Base-by-base conservation (phyloP, 2,888 invertebrate species). In the Platycheirus rosarum region DNA sequence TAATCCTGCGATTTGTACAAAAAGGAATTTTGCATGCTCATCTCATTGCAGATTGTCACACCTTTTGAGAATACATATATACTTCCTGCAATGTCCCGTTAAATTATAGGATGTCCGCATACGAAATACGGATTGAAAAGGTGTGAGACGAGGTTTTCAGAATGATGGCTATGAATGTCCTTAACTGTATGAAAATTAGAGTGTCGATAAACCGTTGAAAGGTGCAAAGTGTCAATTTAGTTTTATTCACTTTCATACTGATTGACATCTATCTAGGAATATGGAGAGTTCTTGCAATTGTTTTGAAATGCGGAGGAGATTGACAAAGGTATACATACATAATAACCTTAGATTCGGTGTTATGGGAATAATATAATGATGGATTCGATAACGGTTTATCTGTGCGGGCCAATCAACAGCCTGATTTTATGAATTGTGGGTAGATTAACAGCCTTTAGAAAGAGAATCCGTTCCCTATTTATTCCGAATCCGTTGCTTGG, bases 1-100 rank as follows among this genome's bases (percentile, higher is more conserved):
- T 82, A 82, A 82, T 82, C 77, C 77, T 20, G 18, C 51, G 79
- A 74, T 79, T 79, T 77, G 48, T 18, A 26, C 42, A 55, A 68
- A 73, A 68, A 57, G 49, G 57, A 55, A 62, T 73, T 73, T 73
- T 68, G 71, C 71, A 82, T 82, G 71, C 62, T 82, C 77, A 82
- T 77, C 82, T 77, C 63, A 82, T 82, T 71, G 82, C 82, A 73
- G 49, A 63, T 77, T 77, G 77, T 82, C 71, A 68, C 82, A 82
- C 77, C 82, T 32, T 32, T 40, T 40, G 14, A 13, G 14, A 40
- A 26, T 6, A 42, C 23, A 32, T 8, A 42, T 23, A 76, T 71
- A 76, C 55, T 63, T 82, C 26, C 77, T 82, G 82, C 53, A 71
- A 77, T 76, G 69, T 75, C 63, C 69, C 60, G 62, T 62, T 53